Base-by-base conservation (phyloP, 2,888 invertebrate genomes). In the Ceramica pisi region DNA sequence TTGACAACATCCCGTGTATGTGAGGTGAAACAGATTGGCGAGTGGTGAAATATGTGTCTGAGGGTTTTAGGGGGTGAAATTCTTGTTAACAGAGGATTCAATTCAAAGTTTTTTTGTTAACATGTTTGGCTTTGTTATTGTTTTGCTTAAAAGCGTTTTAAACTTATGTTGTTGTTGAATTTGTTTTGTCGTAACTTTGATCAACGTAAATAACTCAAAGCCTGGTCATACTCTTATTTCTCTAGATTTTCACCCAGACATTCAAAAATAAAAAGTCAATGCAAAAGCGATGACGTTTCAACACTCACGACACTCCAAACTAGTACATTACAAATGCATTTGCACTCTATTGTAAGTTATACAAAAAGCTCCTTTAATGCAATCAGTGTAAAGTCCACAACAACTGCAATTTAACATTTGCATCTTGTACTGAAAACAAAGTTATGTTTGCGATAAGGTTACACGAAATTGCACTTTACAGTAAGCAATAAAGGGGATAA, bases 281-380 rank as follows among this genome's bases (percentile, higher is more conserved):
- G 65, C 35, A 62, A 79, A 67, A 74, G 38, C 38, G n/a, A 67
- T 70, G 66, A 69, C 60, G 50, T 70, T 76, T 64, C 71, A 73
- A 53, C 78, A 53, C 69, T 78, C 61, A 53, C 53, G 44, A 68
- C 67, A 78, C 79, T 85, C 50, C 66, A 80, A 69, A 67, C 61
- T 67, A 59, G 71, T 78, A 74, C 83, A 85, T 85, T 85, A 80
- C 66, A 75, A 83, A 86, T 70, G 82, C 86, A 85, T 82, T 85
- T 80, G 51, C 79, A 81, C 72, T 59, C 56, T 67, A 77, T 68
- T 63, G 44, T 23, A 69, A 67, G 55, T n/a, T 51, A 74, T 26
- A 60, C 70, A 35, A 85, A 81, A 72, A 69, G 16, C 50, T 16
- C 21, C 65, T 61, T 57, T 75, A 76, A 35, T 5, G 0, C 50